Evolutionary conservation across 2,888 invertebrate genomes (phyloP), one percentile per base, ranked within the genome.

Genomic region (Microctonus brassicae): DNA sequence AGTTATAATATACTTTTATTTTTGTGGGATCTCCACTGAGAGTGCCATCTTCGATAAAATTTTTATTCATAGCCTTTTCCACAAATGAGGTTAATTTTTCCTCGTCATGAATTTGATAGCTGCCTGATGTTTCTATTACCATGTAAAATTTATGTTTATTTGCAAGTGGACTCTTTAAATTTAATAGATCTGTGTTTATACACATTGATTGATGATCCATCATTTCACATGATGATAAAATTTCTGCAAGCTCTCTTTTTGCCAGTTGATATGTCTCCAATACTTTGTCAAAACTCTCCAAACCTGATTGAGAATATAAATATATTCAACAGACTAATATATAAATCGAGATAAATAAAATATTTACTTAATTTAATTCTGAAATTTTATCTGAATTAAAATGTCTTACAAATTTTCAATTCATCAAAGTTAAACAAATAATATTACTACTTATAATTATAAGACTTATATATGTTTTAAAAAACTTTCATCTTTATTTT

Each of bases 221-320:
- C 90, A 99, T 92, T 89, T 99, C 99, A 88, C 96, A 98, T 0
- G 98, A 97, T 4, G 98, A 98, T 52, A 99, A 87, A 76, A 97
- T 95, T 89, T 99, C 98, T 0, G 94, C 95, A 11, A 98, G 88
- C 26, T 92, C 91, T 0, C 87, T 87, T 86, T 94, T 95, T 0
- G 97, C 95, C 74, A 91, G 89, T 77, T 91, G 90, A 83, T 94
- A 95, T 0, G 95, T 91, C 78, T 93, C 89, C 13, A 97, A 88
- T 24, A 97, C 93, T 75, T 93, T 90, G 42, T 95, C 92, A 86
- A 97, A 99, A 39, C 90, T 92, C 69, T 93, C 88, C 42, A 97
- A 89, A 29, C 96, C 97, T 93, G 78, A 83, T 82, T 62, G 4
- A 63, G 33, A 58, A 67, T 47, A 60, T 22, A 36, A 47, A 57